Conservation (phyloP, 1,140 invertebrate genomes). For the Maconellicoccus hirsutus region DNA sequence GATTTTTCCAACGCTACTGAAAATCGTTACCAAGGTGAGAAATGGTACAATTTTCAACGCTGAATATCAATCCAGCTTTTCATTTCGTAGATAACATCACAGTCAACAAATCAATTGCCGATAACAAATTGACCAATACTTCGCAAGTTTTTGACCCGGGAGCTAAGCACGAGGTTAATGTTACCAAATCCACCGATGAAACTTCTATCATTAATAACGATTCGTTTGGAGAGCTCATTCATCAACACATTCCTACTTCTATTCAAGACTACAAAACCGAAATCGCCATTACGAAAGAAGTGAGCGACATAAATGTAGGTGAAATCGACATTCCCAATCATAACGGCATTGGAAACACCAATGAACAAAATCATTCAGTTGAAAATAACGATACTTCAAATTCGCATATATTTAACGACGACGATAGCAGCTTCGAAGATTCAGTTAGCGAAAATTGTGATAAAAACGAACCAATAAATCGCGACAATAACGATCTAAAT, state of each 20-base stretch:
- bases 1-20: neutral
- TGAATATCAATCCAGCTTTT: neutral
- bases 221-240: no score
- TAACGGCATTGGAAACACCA: no score
- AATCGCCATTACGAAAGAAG: no score
- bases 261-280: no score
- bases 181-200: no score
- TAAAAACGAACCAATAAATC: neutral
- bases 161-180: neutral
- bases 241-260: no score
- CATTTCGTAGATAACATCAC: neutral
- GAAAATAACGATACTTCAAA: no score
- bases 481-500: neutral
- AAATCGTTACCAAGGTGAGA: neutral
- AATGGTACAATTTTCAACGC: neutral
- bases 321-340: no score
- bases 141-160: neutral
- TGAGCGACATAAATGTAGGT: no score
- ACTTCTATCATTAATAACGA: no score
- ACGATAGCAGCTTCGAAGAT: neutral
- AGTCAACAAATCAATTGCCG: neutral
- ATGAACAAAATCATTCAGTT: no score
- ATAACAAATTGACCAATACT: neutral
- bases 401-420: neutral
- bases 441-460: neutral